Evolutionary conservation across 2,888 invertebrate species (phyloP), one percentile per base, ranked within the genome.

Genomic region (Diploptera punctata): DNA sequence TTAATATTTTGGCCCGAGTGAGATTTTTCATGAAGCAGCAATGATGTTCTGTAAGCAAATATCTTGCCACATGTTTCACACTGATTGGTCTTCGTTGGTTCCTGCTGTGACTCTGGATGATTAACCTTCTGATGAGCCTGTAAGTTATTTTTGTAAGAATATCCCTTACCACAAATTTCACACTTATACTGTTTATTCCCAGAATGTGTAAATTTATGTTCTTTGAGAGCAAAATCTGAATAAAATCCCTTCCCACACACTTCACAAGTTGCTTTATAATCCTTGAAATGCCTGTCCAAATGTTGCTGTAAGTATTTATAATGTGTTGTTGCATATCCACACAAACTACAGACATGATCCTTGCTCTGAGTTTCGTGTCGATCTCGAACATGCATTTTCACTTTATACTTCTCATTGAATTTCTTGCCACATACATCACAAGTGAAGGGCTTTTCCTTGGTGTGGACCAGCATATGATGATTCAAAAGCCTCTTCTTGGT

Each of bases 131-230:
- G 80, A 75, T 84, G 83, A 0, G 82, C 82, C 24, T 80, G 79
- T 4, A 83, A 73, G 72, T 81, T 81, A 3, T 82, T 78, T 3
- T 81, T 80, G 71, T 83, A 82, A 16, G 75, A 67, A 68, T 76
- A 76, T 21, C 72, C 68, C 54, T 76, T 76, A 68, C 84, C 86
- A 75, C 87, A 87, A 57, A 84, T 83, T 73, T 86, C 84, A 76
- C 87, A 87, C n/a, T 83, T 84, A 71, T 86, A 82, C 68, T 86
- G 86, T 67, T 68, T 73, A 62, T 85, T 86, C 67, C 82, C 70
- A 85, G 86, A 21, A 84, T 86, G 80, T 87, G 87, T 33, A 85
- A 87, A 78, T 88, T 88, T 77, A 86, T 86, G 81, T 88, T 88
- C 69, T 87, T 87, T 77, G 85, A 83, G 74, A 86, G 83, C 74